These are phyloP conservation scores for Heterodera schachtii DNA, from an alignment of 1,140 invertebrate species.

Conservation along the genomic window DNA sequence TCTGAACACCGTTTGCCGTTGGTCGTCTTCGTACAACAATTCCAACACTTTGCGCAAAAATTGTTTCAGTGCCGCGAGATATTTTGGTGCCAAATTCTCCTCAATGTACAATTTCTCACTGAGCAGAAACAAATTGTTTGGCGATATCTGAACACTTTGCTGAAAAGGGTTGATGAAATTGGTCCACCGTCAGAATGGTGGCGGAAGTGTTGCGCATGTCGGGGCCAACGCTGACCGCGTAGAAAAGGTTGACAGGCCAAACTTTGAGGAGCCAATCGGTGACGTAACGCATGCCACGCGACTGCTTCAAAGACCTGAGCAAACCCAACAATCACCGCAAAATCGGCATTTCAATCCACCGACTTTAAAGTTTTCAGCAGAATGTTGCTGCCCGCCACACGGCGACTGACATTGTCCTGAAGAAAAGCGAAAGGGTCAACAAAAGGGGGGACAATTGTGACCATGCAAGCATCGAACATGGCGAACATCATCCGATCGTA, in stretches of 20 bases:
- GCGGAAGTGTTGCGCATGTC: slow-evolving; percentile 30
- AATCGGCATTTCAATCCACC: background rate
- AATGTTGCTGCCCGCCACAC: background rate
- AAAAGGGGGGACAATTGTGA: background rate
- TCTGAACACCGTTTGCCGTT: slow-evolving; percentile 28
- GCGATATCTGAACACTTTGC: slow-evolving; percentile 18
- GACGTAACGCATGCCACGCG: slow-evolving; percentile 28
- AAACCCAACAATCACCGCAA: background rate
- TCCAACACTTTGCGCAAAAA: slow-evolving; percentile 29
- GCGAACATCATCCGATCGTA: slow-evolving; percentile 37
- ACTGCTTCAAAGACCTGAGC: slow-evolving; percentile 26
- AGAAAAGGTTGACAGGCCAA: slow-evolving; percentile 36
- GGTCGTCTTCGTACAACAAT: slow-evolving; percentile 26
- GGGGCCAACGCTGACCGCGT: slow-evolving; percentile 29
- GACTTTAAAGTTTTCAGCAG: background rate
- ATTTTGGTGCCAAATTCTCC: slow-evolving; percentile 28
- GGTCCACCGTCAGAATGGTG: slow-evolving; percentile 32
- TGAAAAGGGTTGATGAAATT: background rate
- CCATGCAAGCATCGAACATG: slow-evolving; percentile 35
- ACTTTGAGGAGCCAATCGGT: slow-evolving; percentile 39
- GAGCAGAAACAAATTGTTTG: slow-evolving; percentile 31
- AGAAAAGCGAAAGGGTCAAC: background rate
- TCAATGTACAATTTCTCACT: slow-evolving; percentile 41
- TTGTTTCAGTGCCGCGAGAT: slow-evolving; percentile 11
- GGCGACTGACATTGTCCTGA: background rate